Percentiles rank a stretch among this genome's conserved stretches.
Evolutionary conservation across 2,888 invertebrate species (phyloP).

Genomic region (Aquatica leii): DNA sequence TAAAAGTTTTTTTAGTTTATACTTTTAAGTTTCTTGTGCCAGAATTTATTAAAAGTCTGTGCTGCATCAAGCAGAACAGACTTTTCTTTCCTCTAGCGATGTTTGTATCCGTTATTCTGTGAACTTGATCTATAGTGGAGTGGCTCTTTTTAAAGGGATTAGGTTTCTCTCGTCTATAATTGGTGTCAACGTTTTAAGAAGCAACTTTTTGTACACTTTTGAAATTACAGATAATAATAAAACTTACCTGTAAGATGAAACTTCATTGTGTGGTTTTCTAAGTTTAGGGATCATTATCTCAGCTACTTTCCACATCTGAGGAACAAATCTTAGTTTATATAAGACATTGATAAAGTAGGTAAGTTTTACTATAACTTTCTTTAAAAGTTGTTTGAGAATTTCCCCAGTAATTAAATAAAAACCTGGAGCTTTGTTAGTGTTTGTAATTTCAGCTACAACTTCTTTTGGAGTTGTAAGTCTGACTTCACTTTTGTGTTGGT

Average conservation of each 20-base stretch:
- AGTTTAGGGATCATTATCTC: conserved; percentile 43
- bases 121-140: not conserved
- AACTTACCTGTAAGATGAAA: conserved; percentile 20
- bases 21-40: not conserved
- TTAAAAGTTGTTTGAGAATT: conserved; percentile 33
- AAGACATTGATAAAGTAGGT: conserved; percentile 23
- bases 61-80: not conserved
- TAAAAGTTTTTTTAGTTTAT: not conserved
- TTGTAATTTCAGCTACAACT: too few species aligned
- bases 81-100: not conserved
- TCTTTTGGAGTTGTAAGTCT: conserved; percentile 3
- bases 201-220: not conserved
- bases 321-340: conserved; percentile 33
- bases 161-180: too few species aligned
- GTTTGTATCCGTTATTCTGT: not conserved
- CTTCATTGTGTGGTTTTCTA: too few species aligned
- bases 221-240: not conserved
- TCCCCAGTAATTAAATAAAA: too few species aligned
- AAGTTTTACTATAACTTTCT: conserved; percentile 30
- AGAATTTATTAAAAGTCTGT: not conserved
- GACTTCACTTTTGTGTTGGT: conserved; percentile 7
- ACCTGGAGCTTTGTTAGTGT: conserved; percentile 38
- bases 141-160: too few species aligned
- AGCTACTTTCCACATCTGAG: conserved; percentile 38
- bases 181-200: too few species aligned